Percentiles rank a stretch among this genome's conserved stretches.
phyloP scores from a whole-genome alignment of 2,888 invertebrate genomes.

The Philopedon plagiatum region DNA sequence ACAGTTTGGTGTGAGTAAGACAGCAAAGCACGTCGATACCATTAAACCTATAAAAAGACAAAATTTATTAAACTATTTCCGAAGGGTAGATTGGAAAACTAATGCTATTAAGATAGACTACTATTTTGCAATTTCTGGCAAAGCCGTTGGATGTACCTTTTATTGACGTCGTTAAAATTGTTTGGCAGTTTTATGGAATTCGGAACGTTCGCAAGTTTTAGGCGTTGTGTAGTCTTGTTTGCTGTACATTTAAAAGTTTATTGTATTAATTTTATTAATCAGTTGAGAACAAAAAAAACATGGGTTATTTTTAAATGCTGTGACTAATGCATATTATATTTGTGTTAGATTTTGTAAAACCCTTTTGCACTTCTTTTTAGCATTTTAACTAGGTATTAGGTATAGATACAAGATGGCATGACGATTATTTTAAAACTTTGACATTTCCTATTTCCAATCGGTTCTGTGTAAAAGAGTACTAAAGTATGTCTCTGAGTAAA shows the following conservation, averaged over 20 bases:
- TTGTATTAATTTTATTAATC: neutral
- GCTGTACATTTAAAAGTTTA: conserved; percentile 14
- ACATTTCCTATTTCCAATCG: no score
- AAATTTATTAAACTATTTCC: conserved; percentile 62
- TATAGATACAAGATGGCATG: no score
- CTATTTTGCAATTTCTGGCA: conserved; percentile 54
- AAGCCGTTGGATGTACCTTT: conserved; percentile 36
- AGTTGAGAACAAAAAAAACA: no score
- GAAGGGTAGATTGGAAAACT: conserved; percentile 62
- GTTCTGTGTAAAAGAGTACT: no score
- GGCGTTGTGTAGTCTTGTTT: conserved; percentile 1
- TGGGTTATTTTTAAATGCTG: no score
- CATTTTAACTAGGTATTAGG: no score
- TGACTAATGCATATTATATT: no score
- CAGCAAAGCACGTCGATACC: conserved; percentile 51
- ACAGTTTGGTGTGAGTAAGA: conserved; percentile 52
- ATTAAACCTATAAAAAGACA: conserved; percentile 62
- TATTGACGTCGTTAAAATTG: conserved; percentile 36
- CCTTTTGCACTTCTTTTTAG: no score
- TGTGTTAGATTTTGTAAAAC: no score
- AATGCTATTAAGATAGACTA: conserved; percentile 58
- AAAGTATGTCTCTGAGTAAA: no score
- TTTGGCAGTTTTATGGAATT: conserved; percentile 25
- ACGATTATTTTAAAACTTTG: no score
- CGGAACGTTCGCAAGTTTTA: neutral